These are phyloP conservation scores for Cathartes aura DNA, from an alignment of 2,113 vertebrate genomes.

Conservation along the genomic window DNA sequence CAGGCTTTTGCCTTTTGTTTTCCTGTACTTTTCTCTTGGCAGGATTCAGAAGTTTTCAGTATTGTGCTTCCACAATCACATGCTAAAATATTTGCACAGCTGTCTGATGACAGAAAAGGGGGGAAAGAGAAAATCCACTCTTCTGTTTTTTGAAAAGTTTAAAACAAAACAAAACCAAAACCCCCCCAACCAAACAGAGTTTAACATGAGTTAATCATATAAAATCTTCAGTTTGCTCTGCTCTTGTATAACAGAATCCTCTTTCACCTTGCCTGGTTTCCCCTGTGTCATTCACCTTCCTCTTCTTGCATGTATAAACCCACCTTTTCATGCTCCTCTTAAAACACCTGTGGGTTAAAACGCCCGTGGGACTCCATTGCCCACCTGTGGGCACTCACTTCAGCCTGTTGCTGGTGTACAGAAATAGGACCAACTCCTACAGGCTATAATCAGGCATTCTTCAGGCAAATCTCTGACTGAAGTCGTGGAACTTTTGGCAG, in stretches of 20 bases:
- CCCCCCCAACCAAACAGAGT: not conserved
- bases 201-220: not conserved
- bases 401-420: not conserved
- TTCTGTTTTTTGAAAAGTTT: not conserved
- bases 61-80: constrained; percentile 59
- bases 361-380: accelerated
- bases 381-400: not conserved
- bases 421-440: constrained; percentile 5
- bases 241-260: not conserved
- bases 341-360: not conserved
- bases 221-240: not conserved
- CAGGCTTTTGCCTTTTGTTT: constrained; percentile 61
- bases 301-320: not conserved
- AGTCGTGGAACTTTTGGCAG: constrained; percentile 37
- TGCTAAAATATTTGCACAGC: constrained; percentile 73
- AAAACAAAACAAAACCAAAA: not conserved
- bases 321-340: no score
- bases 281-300: not conserved
- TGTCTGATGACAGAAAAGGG: constrained; percentile 36
- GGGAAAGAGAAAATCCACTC: not conserved
- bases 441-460: not conserved
- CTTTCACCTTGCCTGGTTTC: not conserved
- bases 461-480: not conserved
- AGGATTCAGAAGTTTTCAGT: constrained; percentile 49
- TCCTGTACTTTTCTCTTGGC: constrained; percentile 59